Conservation (phyloP, 1,140 invertebrate species). For the Temnothorax curvispinosus region DNA sequence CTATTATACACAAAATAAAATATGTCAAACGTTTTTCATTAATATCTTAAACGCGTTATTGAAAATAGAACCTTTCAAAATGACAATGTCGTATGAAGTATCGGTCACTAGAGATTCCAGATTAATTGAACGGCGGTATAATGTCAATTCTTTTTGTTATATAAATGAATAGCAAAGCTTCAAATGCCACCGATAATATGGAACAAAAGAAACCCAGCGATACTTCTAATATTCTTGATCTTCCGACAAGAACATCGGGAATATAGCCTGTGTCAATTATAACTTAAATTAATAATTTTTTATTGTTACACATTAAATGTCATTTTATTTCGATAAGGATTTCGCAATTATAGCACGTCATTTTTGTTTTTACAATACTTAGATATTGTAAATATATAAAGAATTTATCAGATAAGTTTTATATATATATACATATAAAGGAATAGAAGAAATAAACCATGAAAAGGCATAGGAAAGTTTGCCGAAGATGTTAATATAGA, state of each 20-base stretch:
- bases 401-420: not conserved
- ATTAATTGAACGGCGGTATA: slow-evolving; percentile 15
- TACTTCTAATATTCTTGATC: slow-evolving; percentile 89
- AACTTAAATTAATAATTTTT: slow-evolving; percentile 2
- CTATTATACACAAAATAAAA: too few species aligned
- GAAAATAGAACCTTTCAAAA: slow-evolving; percentile 1
- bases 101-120: not conserved
- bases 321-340: not conserved
- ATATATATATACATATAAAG: not conserved
- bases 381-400: not conserved
- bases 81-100: slow-evolving; percentile 55
- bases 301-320: not conserved
- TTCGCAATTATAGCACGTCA: not conserved
- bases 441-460: slow-evolving; percentile 12
- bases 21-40: too few species aligned
- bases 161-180: slow-evolving; percentile 49
- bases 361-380: not conserved
- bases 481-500: slow-evolving; percentile 8
- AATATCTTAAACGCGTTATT: not conserved
- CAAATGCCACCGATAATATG: slow-evolving; percentile 45
- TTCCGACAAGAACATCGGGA: slow-evolving; percentile 83
- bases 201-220: slow-evolving; percentile 38
- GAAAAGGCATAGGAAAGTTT: slow-evolving; percentile 33
- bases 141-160: slow-evolving; percentile 29
- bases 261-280: slow-evolving; percentile 1